Evolutionary conservation across 2,888 invertebrate species (phyloP).

Genomic region (Ecdyonurus torrentis): DNA sequence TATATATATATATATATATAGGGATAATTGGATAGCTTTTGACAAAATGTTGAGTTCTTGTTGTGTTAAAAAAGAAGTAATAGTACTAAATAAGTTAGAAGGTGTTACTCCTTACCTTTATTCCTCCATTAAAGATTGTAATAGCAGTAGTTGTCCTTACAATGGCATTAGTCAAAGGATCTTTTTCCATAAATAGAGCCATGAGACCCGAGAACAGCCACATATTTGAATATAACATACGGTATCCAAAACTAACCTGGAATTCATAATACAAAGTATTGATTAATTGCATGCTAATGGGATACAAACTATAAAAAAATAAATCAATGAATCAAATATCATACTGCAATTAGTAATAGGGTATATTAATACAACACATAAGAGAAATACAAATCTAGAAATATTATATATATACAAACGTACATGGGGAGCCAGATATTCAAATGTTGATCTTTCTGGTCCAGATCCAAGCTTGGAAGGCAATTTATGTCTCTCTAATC

Average conservation of each 20-base stretch:
- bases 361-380: no score
- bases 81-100: background rate
- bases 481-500: slow-evolving; percentile 26
- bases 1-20: background rate
- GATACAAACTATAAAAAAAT: no score
- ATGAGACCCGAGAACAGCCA: slow-evolving; percentile 29
- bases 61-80: no score
- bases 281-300: no score
- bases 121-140: slow-evolving; percentile 30
- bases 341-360: no score
- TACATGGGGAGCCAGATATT: slow-evolving; percentile 16
- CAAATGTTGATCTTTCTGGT: slow-evolving; percentile 15
- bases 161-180: slow-evolving; percentile 25
- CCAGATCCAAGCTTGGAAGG: slow-evolving; percentile 23
- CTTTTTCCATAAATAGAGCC: slow-evolving; percentile 21
- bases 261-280: slow-evolving; percentile 5
- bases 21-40: background rate
- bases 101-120: slow-evolving; percentile 21
- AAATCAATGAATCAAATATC: no score
- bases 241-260: slow-evolving; percentile 20
- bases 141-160: slow-evolving; percentile 32
- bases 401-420: no score
- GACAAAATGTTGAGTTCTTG: no score
- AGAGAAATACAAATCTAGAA: no score
- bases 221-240: slow-evolving; percentile 25